Evolutionary conservation across 2,113 vertebrate genomes (phyloP).

Genomic region (Heteronetta atricapilla): DNA sequence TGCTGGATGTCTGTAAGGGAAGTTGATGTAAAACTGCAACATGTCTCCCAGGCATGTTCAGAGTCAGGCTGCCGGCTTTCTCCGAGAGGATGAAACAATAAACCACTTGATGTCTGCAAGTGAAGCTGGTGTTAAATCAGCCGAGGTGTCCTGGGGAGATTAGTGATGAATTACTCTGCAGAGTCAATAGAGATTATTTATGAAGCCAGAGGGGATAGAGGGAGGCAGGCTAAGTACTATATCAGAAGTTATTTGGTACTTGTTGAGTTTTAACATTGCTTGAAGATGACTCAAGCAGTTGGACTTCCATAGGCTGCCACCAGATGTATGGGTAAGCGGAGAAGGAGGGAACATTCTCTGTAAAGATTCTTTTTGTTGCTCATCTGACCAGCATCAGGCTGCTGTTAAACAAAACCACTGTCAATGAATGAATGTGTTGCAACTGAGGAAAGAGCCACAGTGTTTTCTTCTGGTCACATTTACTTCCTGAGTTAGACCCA

Average conservation of each 20-base stretch:
- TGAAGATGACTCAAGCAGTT: conserved; percentile 58
- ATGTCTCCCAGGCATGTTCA: conserved; percentile 52
- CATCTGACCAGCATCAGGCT: not conserved
- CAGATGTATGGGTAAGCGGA: not conserved
- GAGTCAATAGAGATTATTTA: conserved; percentile 73
- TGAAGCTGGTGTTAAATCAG: conserved; percentile 70
- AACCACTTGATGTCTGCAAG: conserved; percentile 63
- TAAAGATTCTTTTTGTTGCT: not conserved
- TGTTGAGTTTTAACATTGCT: conserved; percentile 48
- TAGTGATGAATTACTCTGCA: conserved; percentile 56
- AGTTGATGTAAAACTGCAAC: conserved; percentile 37
- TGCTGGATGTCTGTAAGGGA: conserved; percentile 12
- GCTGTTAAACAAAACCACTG: not conserved
- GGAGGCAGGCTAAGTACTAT: conserved; percentile 49
- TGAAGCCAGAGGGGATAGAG: conserved; percentile 37
- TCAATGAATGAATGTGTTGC: not conserved
- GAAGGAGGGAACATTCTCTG: not conserved
- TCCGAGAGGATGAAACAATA: conserved; percentile 52
- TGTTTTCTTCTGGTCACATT: not conserved
- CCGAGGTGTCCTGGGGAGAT: conserved; percentile 61
- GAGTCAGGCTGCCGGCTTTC: not conserved
- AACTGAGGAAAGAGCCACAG: not conserved
- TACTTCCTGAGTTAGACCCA: not conserved
- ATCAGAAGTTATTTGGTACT: conserved; percentile 66
- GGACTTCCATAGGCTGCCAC: conserved; percentile 15